Evolutionary conservation across 2,113 vertebrate species (phyloP).

Genomic region (Lophochroa leadbeateri): DNA sequence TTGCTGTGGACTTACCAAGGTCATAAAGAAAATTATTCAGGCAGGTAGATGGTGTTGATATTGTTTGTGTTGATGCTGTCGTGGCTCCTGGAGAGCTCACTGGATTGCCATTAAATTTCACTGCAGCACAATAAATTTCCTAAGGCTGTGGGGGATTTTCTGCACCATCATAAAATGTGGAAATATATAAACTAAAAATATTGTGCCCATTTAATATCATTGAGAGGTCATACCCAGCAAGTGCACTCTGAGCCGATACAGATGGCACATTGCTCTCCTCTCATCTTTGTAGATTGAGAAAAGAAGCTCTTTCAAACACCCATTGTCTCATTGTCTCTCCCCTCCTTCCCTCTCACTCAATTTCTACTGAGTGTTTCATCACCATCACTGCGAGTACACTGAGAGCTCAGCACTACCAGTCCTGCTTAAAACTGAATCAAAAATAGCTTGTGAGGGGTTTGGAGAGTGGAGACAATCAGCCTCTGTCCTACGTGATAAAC

Average conservation of each 20-base stretch:
- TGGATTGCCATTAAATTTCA: slow-evolving; percentile 51
- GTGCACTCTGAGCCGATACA: not conserved
- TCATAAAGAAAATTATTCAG: slow-evolving; percentile 49
- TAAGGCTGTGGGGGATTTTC: slow-evolving; percentile 41
- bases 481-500: not conserved
- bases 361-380: not conserved
- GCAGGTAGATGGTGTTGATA: slow-evolving; percentile 7
- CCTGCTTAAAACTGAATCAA: not conserved
- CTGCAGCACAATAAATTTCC: not conserved
- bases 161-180: slow-evolving; percentile 37
- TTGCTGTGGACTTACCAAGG: slow-evolving; percentile 47
- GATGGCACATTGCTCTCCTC: not conserved
- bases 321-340: not conserved
- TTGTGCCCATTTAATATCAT: not conserved
- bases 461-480: not conserved
- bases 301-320: not conserved
- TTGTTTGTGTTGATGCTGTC: not conserved
- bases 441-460: not conserved
- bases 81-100: not conserved
- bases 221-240: not conserved
- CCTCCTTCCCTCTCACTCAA: not conserved
- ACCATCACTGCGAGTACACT: rapidly evolving
- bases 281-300: not conserved
- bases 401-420: not conserved
- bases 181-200: slow-evolving; percentile 47